Percentiles rank a stretch among this genome's conserved stretches.
These are phyloP conservation scores for Ranitomeya variabilis DNA, from an alignment of 2,113 vertebrate species.

Conservation along the genomic window DNA sequence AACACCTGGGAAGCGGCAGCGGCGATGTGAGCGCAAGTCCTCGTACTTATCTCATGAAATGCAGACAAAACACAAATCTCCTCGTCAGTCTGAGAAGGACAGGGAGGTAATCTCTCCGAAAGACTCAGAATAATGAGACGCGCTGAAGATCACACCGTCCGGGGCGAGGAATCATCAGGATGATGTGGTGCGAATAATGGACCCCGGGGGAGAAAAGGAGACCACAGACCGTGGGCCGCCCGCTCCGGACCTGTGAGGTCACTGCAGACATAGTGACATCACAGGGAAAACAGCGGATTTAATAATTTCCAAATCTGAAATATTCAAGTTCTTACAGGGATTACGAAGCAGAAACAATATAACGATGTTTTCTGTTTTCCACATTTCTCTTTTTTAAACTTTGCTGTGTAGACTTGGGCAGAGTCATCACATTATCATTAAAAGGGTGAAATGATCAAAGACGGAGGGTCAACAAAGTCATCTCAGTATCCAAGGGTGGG, in stretches of 20 bases:
- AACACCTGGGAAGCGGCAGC: not conserved
- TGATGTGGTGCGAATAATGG: not conserved
- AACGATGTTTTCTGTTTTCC: too few species aligned
- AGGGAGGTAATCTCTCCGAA: not conserved
- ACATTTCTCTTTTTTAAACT: not conserved
- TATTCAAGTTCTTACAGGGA: too few species aligned
- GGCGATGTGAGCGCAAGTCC: not conserved
- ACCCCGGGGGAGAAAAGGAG: not conserved
- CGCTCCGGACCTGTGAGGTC: not conserved
- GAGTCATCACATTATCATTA: not conserved
- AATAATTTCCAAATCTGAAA: too few species aligned
- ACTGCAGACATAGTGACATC: not conserved
- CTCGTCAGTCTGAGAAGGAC: conserved; percentile 18
- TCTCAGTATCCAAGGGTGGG: too few species aligned
- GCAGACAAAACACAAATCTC: conserved; percentile 42
- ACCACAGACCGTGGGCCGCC: not conserved
- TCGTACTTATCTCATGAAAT: conserved; percentile 12
- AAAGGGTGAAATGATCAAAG: too few species aligned
- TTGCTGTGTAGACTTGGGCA: not conserved
- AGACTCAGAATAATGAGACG: conserved; percentile 27
- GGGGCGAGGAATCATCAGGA: not conserved
- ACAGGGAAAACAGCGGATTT: too few species aligned
- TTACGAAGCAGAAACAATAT: not conserved
- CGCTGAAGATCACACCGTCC: not conserved
- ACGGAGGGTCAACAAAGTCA: too few species aligned